Evolutionary conservation across 1,140 invertebrate genomes (phyloP), one percentile per base, ranked within the genome.

Genomic region (Zaprionus taronus): DNA sequence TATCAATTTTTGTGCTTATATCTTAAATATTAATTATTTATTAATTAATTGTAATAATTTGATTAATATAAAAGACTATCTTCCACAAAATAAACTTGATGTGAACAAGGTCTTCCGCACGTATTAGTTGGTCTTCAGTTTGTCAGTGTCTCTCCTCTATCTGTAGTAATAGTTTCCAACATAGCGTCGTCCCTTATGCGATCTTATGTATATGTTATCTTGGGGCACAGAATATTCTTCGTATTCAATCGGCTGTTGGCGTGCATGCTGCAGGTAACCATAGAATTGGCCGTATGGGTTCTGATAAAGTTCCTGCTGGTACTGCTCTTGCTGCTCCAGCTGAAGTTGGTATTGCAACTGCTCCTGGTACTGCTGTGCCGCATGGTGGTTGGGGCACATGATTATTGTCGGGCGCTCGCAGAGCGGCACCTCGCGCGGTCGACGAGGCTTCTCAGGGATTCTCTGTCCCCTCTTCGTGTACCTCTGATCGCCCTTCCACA

Each of bases 121-220:
- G 41, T 47, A n/a, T 17, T 6, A 7, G 15, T 2, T 38, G 14
- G 36, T 38, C 22, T 11, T 28, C 4, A 11, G 22, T 36, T 67
- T 58, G 36, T 57, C 49, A 17, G 28, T 49, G 15, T 34, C 7
- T 49, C 7, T 5, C 5, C 11, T 9, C 47, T 58, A 86, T n/a
- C 24, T 44, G 47, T 79, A 87, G 68, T 89, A 87, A 58, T 73
- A 87, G 67, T 87, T 87, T n/a, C 84, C 83, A 31, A 84, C 89
- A n/a, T 76, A 55, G 12, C 72, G 65, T 3, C 34, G 55, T 7
- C 74, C 71, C 9, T 11, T 41, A 12, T 17, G 51, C 0, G 74
- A 1, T 1, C 49, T 57, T 11, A 38, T 56, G 4, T 57, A 34
- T 15, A 49, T 20, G 2, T 55, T n/a, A 2, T 72, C 67, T 2